Evolutionary conservation across 2,113 vertebrate species (phyloP).

Genomic region (Pyrgilauda ruficollis): DNA sequence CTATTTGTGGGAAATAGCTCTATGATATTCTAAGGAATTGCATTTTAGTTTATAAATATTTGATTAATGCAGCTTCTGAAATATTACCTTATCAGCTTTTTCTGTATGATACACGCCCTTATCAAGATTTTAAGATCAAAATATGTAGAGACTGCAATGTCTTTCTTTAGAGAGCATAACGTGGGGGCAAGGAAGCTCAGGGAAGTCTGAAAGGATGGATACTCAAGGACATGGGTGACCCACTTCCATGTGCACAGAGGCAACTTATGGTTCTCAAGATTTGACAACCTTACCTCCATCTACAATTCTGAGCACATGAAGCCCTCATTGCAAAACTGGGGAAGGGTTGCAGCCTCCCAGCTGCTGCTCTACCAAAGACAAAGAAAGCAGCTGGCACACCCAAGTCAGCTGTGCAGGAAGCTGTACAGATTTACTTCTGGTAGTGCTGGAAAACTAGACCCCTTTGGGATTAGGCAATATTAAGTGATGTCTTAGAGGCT

Average conservation of each 20-base stretch:
- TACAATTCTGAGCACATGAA: background rate
- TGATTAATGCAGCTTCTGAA: background rate
- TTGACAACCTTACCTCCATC: background rate
- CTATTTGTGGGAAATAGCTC: background rate
- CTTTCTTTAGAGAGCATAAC: background rate
- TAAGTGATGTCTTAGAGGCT: background rate
- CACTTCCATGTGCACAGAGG: background rate
- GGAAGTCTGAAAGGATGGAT: background rate
- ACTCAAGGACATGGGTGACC: background rate
- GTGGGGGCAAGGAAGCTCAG: background rate
- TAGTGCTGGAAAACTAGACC: background rate
- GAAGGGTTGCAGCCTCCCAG: background rate
- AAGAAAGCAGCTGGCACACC: background rate
- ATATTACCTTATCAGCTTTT: background rate
- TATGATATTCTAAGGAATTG: background rate
- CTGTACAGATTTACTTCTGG: background rate
- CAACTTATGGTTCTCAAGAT: background rate
- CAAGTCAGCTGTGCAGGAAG: background rate
- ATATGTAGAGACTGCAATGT: background rate
- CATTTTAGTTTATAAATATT: conserved; percentile 21
- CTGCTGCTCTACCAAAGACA: background rate
- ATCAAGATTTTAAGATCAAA: background rate
- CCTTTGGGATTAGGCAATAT: background rate
- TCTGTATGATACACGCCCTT: background rate
- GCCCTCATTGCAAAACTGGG: background rate